Evolutionary conservation across 2,113 vertebrate species (phyloP), one percentile per base, ranked within the genome.

Genomic region (Dicrurus megarhynchus): DNA sequence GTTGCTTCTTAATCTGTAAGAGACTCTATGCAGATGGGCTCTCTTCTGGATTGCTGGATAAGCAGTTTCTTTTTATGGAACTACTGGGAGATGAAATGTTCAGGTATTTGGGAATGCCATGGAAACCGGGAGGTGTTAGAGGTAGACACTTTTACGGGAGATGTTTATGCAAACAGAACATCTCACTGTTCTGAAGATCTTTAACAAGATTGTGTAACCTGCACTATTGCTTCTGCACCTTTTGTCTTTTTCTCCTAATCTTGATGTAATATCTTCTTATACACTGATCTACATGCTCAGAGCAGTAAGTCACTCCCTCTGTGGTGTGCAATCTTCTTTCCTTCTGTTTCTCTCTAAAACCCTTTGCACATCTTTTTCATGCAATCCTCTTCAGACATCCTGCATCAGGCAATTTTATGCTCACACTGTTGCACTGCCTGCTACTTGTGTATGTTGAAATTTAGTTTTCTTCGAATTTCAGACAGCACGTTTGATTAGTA

Each of bases 241-340:
- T 91, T 94, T 94, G 73, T 84, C 49, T 85, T 93, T 91, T 93
- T 74, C 55, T 91, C 30, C 47, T 85, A 73, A 82, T 90, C 89
- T 94, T 90, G 67, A 46, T 86, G 80, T 91, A 69, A 30, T 61
- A 70, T 49, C 59, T 89, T 90, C 76, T 91, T 82, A 80, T 32
- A 57, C 27, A 23, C 44, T 65, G 57, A 90, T 91, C 30, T 80
- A 60, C 47, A 9, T 27, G 10, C 33, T 86, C 67, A 86, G 63
- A 80, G 37, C 1, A 8, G 1, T 73, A 82, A 68, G 41, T 74
- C 52, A 67, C 17, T 79, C 59, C n/a, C 37, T 73, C 46, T 75
- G 64, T 56, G 65, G 44, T 32, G 23, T 23, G 26, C 46, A 92
- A 56, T 86, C 75, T 77, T 93, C 57, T 83, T 79, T 85, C 35